phyloP scores from a whole-genome alignment of 2,888 invertebrate genomes.

The Chironomus tentans region DNA sequence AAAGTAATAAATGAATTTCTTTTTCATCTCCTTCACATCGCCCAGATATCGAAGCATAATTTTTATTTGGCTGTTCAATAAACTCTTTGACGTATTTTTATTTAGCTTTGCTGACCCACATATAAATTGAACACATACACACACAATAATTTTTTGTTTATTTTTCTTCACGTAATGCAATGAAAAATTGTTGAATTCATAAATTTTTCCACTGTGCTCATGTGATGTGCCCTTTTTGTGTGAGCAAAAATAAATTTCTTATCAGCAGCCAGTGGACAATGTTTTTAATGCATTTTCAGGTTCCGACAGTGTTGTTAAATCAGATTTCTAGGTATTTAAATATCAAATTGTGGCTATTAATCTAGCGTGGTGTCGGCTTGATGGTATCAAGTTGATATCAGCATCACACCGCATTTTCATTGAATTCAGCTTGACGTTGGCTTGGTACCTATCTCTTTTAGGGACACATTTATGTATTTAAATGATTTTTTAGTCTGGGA shows the following conservation, averaged over 20 bases:
- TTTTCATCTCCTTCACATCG: too few species aligned
- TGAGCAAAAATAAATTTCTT: not conserved
- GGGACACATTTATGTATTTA: too few species aligned
- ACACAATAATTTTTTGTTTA: not conserved
- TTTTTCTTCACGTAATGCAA: not conserved
- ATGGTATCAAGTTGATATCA: too few species aligned
- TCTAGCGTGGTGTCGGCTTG: too few species aligned
- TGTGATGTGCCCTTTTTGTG: not conserved
- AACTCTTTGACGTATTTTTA: constrained; percentile 1
- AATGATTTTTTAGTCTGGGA: too few species aligned
- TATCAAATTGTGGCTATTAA: too few species aligned
- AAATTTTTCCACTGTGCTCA: not conserved
- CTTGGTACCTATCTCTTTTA: too few species aligned
- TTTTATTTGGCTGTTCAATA: constrained; percentile 10
- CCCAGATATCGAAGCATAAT: not conserved
- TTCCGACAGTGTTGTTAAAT: not conserved
- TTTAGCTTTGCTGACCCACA: constrained; percentile 7
- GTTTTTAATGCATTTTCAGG: constrained; percentile 20
- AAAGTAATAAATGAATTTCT: constrained; percentile 12
- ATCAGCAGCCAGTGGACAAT: constrained; percentile 9
- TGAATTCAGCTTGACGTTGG: too few species aligned
- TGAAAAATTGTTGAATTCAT: not conserved
- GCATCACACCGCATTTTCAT: too few species aligned
- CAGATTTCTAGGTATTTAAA: too few species aligned
- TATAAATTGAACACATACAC: not conserved